Evolutionary conservation across 1,140 invertebrate species (phyloP), one percentile per base, ranked within the genome.

Genomic region (Holotrichia oblita): DNA sequence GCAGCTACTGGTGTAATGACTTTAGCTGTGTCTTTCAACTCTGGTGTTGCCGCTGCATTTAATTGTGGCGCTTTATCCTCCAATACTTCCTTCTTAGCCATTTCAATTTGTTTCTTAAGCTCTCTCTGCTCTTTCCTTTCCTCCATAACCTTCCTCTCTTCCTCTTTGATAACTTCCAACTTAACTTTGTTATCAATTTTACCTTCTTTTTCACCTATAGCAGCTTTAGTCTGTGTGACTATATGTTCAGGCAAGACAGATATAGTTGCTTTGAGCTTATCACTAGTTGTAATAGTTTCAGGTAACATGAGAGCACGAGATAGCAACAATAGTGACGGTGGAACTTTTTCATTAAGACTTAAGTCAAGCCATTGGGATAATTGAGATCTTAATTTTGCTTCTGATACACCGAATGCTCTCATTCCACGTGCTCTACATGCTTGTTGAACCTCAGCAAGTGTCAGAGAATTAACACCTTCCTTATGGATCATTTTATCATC

Each of bases 401-500:
- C 96, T 3, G 97, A 93, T 72, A 99, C 90, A 81, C 99, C 99
- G 84, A 99, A 93, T 0, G 98, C 96, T 82, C 98, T 90, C 99
- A 99, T 99, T 3, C 98, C 99, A 79, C 99, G 89, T 0, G 97
- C 93, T 83, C 96, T 90, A 85, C 97, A 99, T 83, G 94, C 92
- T 86, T 99, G 98, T 87, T 99, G 99, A 12, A 99, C 88, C 88
- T 99, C 99, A 55, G 89, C 88, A n/a, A 95, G 90, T 72, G 93
- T 96, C 80, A 99, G 88, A 44, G 92, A 93, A 78, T 98, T 95
- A 7, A 99, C 91, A 27, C 99, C 98, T 90, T 99, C 99, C 84
- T 95, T 97, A 79, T 95, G 91, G 79, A 99, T 99, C 87, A 98
- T 92, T 90, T 94, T 94, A 87, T 99, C 99, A 89, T 99, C 98